phyloP scores from a whole-genome alignment of 2,888 invertebrate genomes.

The Macaria liturata region DNA sequence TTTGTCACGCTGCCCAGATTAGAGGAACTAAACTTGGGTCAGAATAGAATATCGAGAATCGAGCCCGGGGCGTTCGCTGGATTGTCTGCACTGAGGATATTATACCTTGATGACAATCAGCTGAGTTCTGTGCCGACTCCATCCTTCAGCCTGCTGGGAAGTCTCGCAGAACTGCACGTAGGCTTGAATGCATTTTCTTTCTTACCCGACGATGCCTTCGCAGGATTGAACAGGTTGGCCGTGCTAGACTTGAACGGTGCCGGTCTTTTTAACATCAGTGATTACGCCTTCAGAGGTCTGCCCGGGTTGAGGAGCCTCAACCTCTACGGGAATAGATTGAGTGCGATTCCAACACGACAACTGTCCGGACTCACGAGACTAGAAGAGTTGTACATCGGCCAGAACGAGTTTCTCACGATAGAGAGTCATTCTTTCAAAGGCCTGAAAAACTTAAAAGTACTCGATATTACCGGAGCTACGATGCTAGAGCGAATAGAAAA shows the following conservation, averaged over 20 bases:
- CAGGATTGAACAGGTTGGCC: conserved; percentile 88
- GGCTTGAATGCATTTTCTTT: conserved; percentile 92
- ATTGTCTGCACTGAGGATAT: conserved; percentile 88
- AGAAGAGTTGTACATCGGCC: conserved; percentile 92
- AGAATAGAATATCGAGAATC: conserved; percentile 92
- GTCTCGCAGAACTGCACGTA: conserved; percentile 92
- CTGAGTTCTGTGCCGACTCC: conserved; percentile 89
- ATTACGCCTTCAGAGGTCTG: conserved; percentile 89
- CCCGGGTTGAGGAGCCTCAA: conserved; percentile 90
- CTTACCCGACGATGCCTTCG: conserved; percentile 90
- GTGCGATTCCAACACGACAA: conserved; percentile 89
- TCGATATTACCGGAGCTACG: conserved; percentile 91
- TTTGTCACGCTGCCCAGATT: conserved; percentile 89
- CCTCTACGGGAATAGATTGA: conserved; percentile 91
- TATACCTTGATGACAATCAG: conserved; percentile 93
- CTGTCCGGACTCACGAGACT: conserved; percentile 87
- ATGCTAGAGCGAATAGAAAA: conserved; percentile 88
- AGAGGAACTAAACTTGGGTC: conserved; percentile 93
- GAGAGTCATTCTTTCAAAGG: conserved; percentile 90
- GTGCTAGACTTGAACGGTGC: conserved; percentile 92
- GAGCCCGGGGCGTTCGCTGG: conserved; percentile 91
- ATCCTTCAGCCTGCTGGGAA: conserved; percentile 88
- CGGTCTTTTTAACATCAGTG: conserved; percentile 90
- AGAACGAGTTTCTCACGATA: conserved; percentile 89
- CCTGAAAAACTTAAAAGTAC: conserved; percentile 88